Evolutionary conservation across 2,888 invertebrate species (phyloP).

Genomic region (Pristionchus arcanus): DNA sequence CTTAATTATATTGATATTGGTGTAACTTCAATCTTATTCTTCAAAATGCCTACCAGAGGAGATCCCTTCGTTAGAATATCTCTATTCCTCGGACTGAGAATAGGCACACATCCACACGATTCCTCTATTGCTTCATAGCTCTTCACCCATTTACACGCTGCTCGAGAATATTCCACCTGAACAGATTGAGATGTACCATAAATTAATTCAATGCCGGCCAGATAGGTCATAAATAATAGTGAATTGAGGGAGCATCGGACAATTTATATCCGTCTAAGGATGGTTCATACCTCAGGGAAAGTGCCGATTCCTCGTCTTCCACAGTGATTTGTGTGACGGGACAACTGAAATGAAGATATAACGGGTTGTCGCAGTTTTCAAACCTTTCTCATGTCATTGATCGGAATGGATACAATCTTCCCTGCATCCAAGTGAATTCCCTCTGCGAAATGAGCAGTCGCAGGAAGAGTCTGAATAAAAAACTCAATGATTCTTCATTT

Average conservation of each 20-base stretch:
- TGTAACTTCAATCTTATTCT: neutral
- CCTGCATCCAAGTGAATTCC: slow-evolving; percentile 75
- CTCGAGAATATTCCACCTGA: slow-evolving; percentile 44
- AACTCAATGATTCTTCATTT: neutral
- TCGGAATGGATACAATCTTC: slow-evolving; percentile 74
- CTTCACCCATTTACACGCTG: slow-evolving; percentile 72
- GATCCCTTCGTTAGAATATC: slow-evolving; percentile 53
- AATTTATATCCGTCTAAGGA: neutral
- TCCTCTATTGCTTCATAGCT: slow-evolving; percentile 58
- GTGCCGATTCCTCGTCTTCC: slow-evolving; percentile 65
- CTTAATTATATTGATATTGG: neutral
- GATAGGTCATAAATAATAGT: too few relatives aligned
- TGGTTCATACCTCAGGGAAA: slow-evolving; percentile 64
- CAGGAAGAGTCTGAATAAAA: slow-evolving; percentile 54
- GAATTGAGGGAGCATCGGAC: too few relatives aligned
- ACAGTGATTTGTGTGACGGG: slow-evolving; percentile 68
- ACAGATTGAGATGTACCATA: neutral
- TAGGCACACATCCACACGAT: slow-evolving; percentile 60
- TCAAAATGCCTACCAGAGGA: slow-evolving; percentile 4
- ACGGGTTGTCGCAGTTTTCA: neutral
- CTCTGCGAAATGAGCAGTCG: slow-evolving; percentile 67
- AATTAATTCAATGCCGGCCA: too few relatives aligned
- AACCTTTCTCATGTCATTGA: slow-evolving; percentile 72
- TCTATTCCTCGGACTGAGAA: slow-evolving; percentile 60
- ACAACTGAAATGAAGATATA: slow-evolving; percentile 57